A percentile compares a stretch with the other conserved stretches of the same genome.
These are phyloP conservation scores for Garra rufa DNA, from an alignment of 2,113 vertebrate species.

Conservation along the genomic window DNA sequence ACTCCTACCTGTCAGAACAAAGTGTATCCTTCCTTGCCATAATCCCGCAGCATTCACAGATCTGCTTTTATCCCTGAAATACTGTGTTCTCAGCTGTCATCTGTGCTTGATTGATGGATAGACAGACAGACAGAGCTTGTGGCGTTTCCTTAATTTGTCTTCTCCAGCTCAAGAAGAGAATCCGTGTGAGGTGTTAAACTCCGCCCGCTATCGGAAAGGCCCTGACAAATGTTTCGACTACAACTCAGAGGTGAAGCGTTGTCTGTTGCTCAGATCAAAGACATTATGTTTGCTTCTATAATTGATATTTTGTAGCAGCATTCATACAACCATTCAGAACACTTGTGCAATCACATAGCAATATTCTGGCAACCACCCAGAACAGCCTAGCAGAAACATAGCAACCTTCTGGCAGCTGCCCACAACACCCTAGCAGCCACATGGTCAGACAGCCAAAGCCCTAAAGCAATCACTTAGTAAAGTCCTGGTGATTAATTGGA, in stretches of 20 bases:
- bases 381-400: no score
- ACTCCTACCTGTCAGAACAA: constrained; percentile 86
- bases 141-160: constrained; percentile 36
- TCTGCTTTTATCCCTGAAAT: not conserved
- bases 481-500: not conserved
- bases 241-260: constrained; percentile 85
- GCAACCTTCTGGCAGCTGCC: not conserved
- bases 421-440: not conserved
- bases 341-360: not conserved
- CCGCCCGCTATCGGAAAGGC: constrained; percentile 92
- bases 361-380: no score
- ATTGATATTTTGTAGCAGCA: not conserved
- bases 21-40: constrained; percentile 89
- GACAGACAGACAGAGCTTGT: not conserved
- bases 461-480: not conserved
- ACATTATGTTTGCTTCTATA: not conserved
- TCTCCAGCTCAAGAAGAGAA: constrained; percentile 89
- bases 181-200: constrained; percentile 91
- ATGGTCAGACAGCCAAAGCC: not conserved
- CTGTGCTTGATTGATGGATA: not conserved
- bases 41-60: not conserved
- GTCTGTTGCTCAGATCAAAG: not conserved
- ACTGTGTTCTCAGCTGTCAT: not conserved
- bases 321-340: not conserved
- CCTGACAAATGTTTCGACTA: constrained; percentile 96